phyloP scores from a whole-genome alignment of 2,113 vertebrate genomes.

The Brevimyrus niger region DNA sequence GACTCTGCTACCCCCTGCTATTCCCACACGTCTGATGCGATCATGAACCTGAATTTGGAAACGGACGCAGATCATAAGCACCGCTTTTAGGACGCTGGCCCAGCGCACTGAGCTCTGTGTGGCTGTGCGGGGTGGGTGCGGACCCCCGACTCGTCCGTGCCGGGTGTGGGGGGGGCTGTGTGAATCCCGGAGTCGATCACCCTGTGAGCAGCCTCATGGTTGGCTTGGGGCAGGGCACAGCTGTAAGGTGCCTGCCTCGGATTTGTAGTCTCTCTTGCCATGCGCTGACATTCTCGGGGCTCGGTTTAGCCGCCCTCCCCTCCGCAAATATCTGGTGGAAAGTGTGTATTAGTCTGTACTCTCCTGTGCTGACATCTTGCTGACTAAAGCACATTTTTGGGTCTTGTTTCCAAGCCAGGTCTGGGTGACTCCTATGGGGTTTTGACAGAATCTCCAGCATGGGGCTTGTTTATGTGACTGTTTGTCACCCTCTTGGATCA shows the following conservation, averaged over 20 bases:
- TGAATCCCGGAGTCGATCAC: neutral
- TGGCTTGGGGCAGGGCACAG: neutral
- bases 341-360: neutral
- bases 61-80: neutral
- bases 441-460: neutral
- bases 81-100: neutral
- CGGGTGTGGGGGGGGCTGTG: neutral
- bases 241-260: neutral
- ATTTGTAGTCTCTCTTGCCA: neutral
- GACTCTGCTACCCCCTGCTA: neutral
- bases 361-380: constrained; percentile 10
- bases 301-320: neutral
- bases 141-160: neutral
- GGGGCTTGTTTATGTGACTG: neutral
- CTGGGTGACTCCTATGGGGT: neutral
- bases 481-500: neutral
- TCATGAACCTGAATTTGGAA: neutral
- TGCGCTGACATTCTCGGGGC: neutral
- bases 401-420: neutral
- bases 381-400: neutral
- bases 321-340: neutral
- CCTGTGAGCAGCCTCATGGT: neutral
- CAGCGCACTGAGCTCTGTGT: neutral
- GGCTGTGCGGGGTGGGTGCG: neutral
- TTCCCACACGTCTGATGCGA: neutral